A percentile compares a stretch with the other conserved stretches of the same genome.
Evolutionary conservation across 2,888 invertebrate genomes (phyloP).

Genomic region (Lepidochrysops patricia): DNA sequence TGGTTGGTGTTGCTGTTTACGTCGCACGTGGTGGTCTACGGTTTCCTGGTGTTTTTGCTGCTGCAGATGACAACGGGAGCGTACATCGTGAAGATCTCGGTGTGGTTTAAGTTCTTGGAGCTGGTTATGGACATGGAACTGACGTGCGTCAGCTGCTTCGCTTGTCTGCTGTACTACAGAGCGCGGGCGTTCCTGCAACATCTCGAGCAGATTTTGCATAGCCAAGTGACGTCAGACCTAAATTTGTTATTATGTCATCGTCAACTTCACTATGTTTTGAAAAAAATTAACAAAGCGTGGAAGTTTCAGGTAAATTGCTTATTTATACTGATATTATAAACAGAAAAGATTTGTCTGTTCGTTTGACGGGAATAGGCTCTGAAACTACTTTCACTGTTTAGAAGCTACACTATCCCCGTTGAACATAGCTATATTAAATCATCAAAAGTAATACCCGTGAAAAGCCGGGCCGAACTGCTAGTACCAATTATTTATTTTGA

Average conservation of each 20-base stretch:
- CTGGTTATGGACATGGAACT: not conserved
- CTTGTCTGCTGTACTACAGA: not conserved
- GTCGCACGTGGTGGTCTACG: not conserved
- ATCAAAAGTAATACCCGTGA: too few species aligned
- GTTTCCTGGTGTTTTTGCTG: not conserved
- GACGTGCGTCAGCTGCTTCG: not conserved
- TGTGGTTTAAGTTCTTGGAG: not conserved
- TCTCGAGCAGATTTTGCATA: not conserved
- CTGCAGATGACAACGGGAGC: not conserved
- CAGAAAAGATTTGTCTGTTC: too few species aligned
- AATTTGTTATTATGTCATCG: constrained; percentile 3
- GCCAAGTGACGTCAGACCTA: not conserved
- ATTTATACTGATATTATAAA: too few species aligned
- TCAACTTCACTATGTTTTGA: not conserved
- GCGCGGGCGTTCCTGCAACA: not conserved
- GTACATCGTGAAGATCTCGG: not conserved
- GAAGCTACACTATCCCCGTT: too few species aligned
- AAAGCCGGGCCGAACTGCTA: too few species aligned
- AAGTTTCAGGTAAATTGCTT: not conserved
- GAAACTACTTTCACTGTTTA: too few species aligned
- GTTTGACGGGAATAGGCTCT: too few species aligned
- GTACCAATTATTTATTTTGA: not conserved
- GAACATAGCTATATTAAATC: too few species aligned
- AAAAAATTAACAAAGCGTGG: constrained; percentile 5
- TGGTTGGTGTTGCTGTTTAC: not conserved